These are phyloP conservation scores for Miniopterus natalensis DNA, from an alignment of 2,113 vertebrate species.

Conservation along the genomic window DNA sequence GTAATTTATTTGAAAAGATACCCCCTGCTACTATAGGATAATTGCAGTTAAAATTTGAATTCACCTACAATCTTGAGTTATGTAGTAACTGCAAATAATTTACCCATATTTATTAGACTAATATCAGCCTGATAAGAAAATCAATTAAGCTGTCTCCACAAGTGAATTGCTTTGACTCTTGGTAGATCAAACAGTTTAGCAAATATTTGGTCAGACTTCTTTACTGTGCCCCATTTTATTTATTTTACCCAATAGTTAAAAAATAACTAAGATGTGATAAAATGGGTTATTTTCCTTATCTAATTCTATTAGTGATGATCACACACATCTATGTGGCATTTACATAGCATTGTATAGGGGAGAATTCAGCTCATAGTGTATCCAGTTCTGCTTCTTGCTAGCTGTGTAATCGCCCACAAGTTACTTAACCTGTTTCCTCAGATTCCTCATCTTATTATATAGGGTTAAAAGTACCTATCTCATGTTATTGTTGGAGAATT, in stretches of 20 bases:
- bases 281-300: neutral
- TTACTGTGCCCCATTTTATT: neutral
- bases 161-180: neutral
- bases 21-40: neutral
- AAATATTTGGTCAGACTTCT: neutral
- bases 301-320: neutral
- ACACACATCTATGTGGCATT: neutral
- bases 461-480: neutral
- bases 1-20: neutral
- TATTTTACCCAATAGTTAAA: neutral
- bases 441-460: neutral
- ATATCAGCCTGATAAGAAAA: neutral
- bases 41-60: conserved; percentile 5
- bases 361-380: neutral
- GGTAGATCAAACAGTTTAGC: neutral
- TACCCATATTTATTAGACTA: neutral
- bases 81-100: neutral
- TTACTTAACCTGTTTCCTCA: neutral
- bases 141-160: neutral
- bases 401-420: neutral
- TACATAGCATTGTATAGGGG: neutral
- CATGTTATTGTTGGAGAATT: neutral
- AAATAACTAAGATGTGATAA: neutral
- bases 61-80: neutral
- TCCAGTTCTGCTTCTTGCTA: neutral